Base-by-base conservation (phyloP, 2,113 vertebrate genomes). In the Tylochromis polylepis region DNA sequence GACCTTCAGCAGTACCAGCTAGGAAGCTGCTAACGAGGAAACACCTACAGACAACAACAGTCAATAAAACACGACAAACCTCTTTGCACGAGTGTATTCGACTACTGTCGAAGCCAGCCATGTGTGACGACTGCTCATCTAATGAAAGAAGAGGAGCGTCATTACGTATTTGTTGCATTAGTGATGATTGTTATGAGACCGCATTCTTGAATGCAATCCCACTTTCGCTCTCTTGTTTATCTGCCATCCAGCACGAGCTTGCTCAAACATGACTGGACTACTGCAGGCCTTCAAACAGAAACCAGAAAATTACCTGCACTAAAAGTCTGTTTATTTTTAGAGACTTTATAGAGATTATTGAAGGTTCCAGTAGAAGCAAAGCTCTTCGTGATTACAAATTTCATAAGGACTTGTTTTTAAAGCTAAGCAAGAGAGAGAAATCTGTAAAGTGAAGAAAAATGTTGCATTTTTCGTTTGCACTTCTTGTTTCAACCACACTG, bases 401-500 rank as follows among this genome's bases (percentile, higher is more conserved):
- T 41, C 3, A 5, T 9, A 41, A 67, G 41, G 34, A 41, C 8
- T 51, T 51, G 27, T 53, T 0, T 53, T n/a, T 51, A 51, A 65
- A 77, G 4, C 46, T 53, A 14, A 53, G 8, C 8, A 7, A 20
- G 18, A 7, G 31, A 31, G 62, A 67, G 0, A 8, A 38, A 7
- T 29, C 29, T 6, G n/a, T n/a, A n/a, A n/a, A n/a, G n/a, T n/a
- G 15, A 16, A 8, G 1, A 3, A 55, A 67, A 16, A 49, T 7
- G 11, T 11, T 38, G 16, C 15, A 59, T 14, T 11, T 72, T 38
- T 38, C 9, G 9, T n/a, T 16, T 85, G 84, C 88, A 91, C 7
- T 92, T 85, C 65, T 51, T 3, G 3, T 56, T 83, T 16, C 29
- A 5, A 9, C 93, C 95, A 94, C 93, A 94, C 67, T 1, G 92